Evolutionary conservation across 1,140 invertebrate species (phyloP).

Genomic region (Acyrthosiphon pisum): DNA sequence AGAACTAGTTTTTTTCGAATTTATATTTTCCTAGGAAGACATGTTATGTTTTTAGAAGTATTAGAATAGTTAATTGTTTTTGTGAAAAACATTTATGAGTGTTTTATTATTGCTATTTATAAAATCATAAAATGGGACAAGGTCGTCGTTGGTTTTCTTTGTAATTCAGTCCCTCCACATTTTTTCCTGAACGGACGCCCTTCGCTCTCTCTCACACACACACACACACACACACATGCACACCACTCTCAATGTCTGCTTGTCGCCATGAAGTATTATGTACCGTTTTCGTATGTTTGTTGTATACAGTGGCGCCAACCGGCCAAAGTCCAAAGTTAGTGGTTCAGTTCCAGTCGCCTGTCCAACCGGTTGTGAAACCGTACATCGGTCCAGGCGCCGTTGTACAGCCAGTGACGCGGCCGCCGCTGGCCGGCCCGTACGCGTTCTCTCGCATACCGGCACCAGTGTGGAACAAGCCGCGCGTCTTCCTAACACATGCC

Average conservation of each 20-base stretch:
- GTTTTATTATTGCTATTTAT: not conserved
- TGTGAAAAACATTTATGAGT: not conserved
- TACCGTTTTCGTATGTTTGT: constrained; percentile 42
- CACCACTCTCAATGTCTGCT: too few relatives aligned
- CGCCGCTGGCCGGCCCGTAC: constrained; percentile 85
- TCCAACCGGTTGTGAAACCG: constrained; percentile 68
- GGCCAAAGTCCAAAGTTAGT: constrained; percentile 44
- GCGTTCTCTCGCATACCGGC: constrained; percentile 86
- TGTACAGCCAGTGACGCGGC: constrained; percentile 72
- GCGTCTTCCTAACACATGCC: constrained; percentile 77
- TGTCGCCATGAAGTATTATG: not conserved
- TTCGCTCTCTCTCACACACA: not conserved
- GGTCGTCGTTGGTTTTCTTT: not conserved
- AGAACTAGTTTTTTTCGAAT: not conserved
- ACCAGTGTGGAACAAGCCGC: constrained; percentile 79
- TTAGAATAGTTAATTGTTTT: not conserved
- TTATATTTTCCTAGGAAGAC: not conserved
- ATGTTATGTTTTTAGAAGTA: not conserved
- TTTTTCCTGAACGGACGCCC: not conserved
- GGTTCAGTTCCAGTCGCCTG: constrained; percentile 64
- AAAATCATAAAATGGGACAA: not conserved
- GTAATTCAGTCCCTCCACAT: not conserved
- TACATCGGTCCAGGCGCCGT: constrained; percentile 67
- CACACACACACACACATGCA: not conserved
- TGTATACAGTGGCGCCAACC: constrained; percentile 40